These are phyloP conservation scores for Coenobita brevimanus DNA, from an alignment of 1,140 invertebrate species.

Conservation along the genomic window DNA sequence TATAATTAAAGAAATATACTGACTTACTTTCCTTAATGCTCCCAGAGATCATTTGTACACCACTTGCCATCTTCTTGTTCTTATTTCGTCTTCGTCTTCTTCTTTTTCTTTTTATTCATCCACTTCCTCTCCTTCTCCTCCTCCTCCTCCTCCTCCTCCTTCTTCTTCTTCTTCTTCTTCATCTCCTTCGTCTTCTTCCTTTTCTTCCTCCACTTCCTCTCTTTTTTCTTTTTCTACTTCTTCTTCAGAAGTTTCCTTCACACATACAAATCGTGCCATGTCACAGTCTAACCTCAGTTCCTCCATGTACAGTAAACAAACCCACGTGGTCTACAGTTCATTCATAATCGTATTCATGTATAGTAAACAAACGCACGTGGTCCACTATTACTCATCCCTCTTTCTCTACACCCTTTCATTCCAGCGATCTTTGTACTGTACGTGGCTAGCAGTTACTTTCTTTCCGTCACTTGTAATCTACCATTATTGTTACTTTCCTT, in stretches of 20 bases:
- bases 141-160: no score
- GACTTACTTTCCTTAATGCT: not conserved
- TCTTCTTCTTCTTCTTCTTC: no score
- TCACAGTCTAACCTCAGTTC: not conserved
- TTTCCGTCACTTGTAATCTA: constrained; percentile 23
- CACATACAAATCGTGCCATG: not conserved
- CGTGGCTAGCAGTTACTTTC: not conserved
- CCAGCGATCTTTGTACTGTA: no score
- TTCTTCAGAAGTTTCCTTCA: not conserved
- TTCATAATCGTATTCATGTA: no score
- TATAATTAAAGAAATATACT: not conserved
- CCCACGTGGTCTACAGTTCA: no score
- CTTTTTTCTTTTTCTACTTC: not conserved
- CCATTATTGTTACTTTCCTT: constrained; percentile 9
- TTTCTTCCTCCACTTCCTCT: constrained; percentile 6
- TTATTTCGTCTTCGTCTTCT: constrained; percentile 3
- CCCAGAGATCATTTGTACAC: not conserved
- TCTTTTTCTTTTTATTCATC: not conserved
- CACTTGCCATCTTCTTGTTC: not conserved
- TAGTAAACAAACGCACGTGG: no score
- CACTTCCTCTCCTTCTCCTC: no score
- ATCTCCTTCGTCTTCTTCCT: not conserved
- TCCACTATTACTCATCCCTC: no score
- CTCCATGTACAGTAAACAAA: not conserved
- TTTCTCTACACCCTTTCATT: no score